Percentiles rank a stretch among this genome's conserved stretches.
phyloP scores from a whole-genome alignment of 2,113 vertebrate genomes.

The Petaurus breviceps region DNA sequence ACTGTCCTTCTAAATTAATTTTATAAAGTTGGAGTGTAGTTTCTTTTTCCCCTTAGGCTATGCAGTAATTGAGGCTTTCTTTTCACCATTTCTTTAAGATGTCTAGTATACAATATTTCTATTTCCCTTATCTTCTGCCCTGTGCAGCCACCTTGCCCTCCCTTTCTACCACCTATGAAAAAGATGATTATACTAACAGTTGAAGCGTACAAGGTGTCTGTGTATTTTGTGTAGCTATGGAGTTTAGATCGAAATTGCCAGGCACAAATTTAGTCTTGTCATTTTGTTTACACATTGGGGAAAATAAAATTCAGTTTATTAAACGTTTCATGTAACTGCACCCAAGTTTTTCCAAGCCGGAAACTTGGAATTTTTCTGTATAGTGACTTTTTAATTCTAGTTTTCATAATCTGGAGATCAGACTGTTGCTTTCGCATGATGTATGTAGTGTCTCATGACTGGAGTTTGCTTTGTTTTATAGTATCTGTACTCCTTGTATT shows the following conservation, averaged over 20 bases:
- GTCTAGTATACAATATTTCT: constrained; percentile 80
- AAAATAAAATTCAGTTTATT: constrained; percentile 84
- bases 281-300: constrained; percentile 88
- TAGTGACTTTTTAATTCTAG: constrained; percentile 91
- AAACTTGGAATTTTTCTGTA: constrained; percentile 88
- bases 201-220: constrained; percentile 86
- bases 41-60: constrained; percentile 78
- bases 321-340: constrained; percentile 89
- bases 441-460: constrained; percentile 91
- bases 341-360: constrained; percentile 88
- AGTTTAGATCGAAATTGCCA: constrained; percentile 87
- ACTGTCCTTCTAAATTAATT: constrained; percentile 80
- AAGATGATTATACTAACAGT: constrained; percentile 82
- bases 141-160: constrained; percentile 78
- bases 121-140: constrained; percentile 76
- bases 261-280: constrained; percentile 88
- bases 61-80: constrained; percentile 73
- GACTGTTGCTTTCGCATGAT: constrained; percentile 93
- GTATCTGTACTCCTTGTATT: constrained; percentile 93
- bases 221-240: constrained; percentile 87
- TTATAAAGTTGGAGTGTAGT: constrained; percentile 80
- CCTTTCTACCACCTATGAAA: constrained; percentile 73
- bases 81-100: constrained; percentile 77
- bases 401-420: constrained; percentile 90
- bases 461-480: constrained; percentile 93